Base-by-base conservation (phyloP, 2,888 invertebrate genomes). In the Gymnosoma rotundatum region DNA sequence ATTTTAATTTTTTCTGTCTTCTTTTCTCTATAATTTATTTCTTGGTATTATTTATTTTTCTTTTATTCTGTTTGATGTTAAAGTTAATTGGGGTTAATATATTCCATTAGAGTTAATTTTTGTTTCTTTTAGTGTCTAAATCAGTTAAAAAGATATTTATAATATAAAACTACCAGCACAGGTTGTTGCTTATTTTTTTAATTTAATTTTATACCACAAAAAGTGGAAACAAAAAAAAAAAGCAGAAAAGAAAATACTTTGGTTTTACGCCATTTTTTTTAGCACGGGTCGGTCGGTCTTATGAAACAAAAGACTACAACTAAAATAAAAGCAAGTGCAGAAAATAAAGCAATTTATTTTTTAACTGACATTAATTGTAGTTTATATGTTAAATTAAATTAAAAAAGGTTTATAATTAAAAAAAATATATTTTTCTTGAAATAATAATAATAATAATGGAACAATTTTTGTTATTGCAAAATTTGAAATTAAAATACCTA, bases 1-100 rank as follows among this genome's bases (percentile, higher is more conserved):
- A 70, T 16, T 58, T 64, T 14, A 69, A 12, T 14, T 36, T 80
- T 21, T 63, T 20, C 18, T 61, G 45, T 54, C 61, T 56, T 60
- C 56, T 67, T 56, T 12, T 32, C 25, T 73, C 67, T 73, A 69
- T 69, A 66, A 54, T 78, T 67, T 54, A 66, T 54, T 12, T n/a
- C n/a, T 56, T 36, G 45, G 14, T 4, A 14, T 42, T 50, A 52
- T 45, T 36, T 52, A 14, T 32, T 73, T 69, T 14, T n/a, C 42
- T 76, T 76, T 76, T 52, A 12, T 9, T 58, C 66, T 54, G 21
- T 64, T 64, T 58, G 78, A 79, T 69, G 69, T 63, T 67, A 50
- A 67, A 83, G 80, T 80, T 80, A 84, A 81, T 84, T 84, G 84
- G 78, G 81, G 80, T 81, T 84, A 81, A 84, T 81, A 81, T 81